Percentiles rank a stretch among this genome's conserved stretches.
Conservation (phyloP, 2,113 vertebrate species). For the Rhagologus leucostigma region DNA sequence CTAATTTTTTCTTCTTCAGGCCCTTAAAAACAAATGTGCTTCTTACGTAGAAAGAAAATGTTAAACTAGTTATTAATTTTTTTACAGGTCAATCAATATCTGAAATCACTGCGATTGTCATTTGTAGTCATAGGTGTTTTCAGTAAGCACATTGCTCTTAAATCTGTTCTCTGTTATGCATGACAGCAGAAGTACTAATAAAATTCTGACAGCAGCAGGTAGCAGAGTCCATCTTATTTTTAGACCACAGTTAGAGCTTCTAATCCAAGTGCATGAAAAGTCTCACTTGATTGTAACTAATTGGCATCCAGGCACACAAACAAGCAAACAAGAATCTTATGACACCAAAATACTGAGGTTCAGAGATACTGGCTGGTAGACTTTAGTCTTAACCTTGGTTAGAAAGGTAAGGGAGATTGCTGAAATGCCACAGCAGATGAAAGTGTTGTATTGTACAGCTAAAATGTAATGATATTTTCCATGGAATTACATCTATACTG, state of each 20-base stretch:
- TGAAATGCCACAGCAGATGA: neutral
- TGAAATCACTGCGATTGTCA: slow-evolving; percentile 58
- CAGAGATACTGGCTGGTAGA: neutral
- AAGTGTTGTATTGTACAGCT: neutral
- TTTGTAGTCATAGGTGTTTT: slow-evolving; percentile 61
- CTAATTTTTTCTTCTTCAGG: slow-evolving; percentile 61
- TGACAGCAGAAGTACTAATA: slow-evolving; percentile 32
- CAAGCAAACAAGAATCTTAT: neutral
- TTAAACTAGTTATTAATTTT: slow-evolving; percentile 63
- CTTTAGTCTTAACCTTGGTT: neutral
- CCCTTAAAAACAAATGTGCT: slow-evolving; percentile 68
- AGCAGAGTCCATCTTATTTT: slow-evolving; percentile 12
- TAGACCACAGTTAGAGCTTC: slow-evolving; percentile 15
- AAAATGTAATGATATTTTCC: neutral
- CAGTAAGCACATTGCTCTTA: slow-evolving; percentile 27
- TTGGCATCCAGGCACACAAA: neutral
- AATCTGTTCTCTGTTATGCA: slow-evolving; percentile 26
- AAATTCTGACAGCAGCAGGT: slow-evolving; percentile 27
- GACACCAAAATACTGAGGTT: neutral
- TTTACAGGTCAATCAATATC: slow-evolving; percentile 66
- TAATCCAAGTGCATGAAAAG: slow-evolving; percentile 21
- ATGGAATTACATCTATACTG: neutral
- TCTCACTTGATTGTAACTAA: slow-evolving; percentile 7
- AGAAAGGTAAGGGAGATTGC: neutral
- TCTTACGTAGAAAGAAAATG: slow-evolving; percentile 64